Evolutionary conservation across 2,113 vertebrate species (phyloP).

Genomic region (Hydrochoerus hydrochaeris): DNA sequence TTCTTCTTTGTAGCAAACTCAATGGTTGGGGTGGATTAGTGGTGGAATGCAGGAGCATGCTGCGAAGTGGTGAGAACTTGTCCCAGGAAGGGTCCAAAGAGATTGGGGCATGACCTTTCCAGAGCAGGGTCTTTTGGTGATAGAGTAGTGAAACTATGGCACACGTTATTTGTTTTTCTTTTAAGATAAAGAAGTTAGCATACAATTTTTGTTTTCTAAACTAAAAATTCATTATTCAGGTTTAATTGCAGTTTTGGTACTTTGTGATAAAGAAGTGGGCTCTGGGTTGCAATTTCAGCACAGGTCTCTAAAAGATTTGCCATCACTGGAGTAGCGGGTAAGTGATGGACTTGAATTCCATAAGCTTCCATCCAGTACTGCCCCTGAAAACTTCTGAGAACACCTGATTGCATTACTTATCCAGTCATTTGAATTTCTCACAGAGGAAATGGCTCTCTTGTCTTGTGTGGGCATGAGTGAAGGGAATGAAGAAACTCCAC

Average conservation of each 20-base stretch:
- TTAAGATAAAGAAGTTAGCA: neutral
- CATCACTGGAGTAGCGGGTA: neutral
- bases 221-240: neutral
- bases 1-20: neutral
- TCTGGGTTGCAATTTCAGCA: neutral
- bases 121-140: neutral
- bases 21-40: neutral
- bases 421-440: slow-evolving; percentile 18
- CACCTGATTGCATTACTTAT: neutral
- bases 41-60: neutral
- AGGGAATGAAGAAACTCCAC: slow-evolving; percentile 22
- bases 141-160: neutral
- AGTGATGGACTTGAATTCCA: neutral
- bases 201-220: neutral
- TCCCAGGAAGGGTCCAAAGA: neutral
- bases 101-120: neutral
- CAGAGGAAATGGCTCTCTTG: neutral
- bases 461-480: neutral
- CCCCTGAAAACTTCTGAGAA: neutral
- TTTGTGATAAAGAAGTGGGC: neutral
- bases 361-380: neutral
- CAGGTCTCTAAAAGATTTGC: neutral
- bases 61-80: neutral
- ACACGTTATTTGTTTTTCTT: neutral
- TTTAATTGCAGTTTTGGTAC: neutral